These are phyloP conservation scores for Euleptes europaea DNA, from an alignment of 2,113 vertebrate genomes.

Conservation along the genomic window DNA sequence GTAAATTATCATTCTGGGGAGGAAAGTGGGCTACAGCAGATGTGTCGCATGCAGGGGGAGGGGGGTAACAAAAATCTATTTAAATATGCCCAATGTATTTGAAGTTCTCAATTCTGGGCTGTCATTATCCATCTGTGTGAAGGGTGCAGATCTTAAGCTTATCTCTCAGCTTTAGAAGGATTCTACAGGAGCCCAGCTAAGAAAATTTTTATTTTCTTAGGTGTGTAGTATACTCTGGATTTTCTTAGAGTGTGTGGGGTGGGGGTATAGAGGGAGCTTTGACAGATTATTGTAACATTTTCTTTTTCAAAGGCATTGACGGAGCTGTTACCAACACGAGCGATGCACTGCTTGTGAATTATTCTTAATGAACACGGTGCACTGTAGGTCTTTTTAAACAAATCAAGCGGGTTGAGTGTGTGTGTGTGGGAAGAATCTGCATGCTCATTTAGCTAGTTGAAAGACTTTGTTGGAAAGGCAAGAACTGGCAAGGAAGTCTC, in stretches of 20 bases:
- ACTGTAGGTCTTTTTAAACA: constrained; percentile 49
- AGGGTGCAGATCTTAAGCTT: constrained; percentile 26
- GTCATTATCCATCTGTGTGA: constrained; percentile 3
- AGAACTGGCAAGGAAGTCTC: not conserved
- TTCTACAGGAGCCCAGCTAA: constrained; percentile 27
- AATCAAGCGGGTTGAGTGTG: constrained; percentile 42
- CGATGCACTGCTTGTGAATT: constrained; percentile 49
- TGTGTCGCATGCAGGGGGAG: not conserved
- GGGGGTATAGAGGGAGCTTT: not conserved
- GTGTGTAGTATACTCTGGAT: not conserved
- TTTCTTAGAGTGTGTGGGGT: constrained; percentile 22
- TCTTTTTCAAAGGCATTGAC: constrained; percentile 41
- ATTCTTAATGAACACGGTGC: constrained; percentile 51
- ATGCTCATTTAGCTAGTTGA: constrained; percentile 45
- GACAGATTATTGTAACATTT: constrained; percentile 44
- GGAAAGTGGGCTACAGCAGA: not conserved
- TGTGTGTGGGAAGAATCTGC: constrained; percentile 34
- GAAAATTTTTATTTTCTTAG: constrained; percentile 32
- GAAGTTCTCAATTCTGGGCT: not conserved
- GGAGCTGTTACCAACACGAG: constrained; percentile 35
- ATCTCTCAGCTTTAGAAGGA: constrained; percentile 41
- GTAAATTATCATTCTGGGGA: constrained; percentile 5
- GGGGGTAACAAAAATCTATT: not conserved
- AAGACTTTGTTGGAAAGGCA: constrained; percentile 29
- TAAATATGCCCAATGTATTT: not conserved